phyloP scores from a whole-genome alignment of 2,113 vertebrate genomes.

The Catharus bicknelli region DNA sequence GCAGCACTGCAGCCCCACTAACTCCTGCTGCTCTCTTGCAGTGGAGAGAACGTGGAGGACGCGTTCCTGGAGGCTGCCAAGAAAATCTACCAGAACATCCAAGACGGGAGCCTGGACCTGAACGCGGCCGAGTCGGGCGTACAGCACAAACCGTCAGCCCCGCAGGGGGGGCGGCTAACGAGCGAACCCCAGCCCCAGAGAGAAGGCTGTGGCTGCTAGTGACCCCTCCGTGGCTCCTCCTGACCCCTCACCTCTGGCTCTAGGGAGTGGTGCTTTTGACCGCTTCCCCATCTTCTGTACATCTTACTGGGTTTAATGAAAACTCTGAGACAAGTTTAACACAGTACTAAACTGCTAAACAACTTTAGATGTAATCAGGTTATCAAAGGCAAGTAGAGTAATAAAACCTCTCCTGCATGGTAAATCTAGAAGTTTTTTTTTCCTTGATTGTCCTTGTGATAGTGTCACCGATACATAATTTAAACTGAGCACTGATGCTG shows the following conservation, averaged over 20 bases:
- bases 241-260: conserved; percentile 80
- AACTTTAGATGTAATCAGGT: conserved; percentile 86
- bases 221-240: conserved; percentile 74
- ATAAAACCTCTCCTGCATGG: conserved; percentile 86
- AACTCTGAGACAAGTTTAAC: conserved; percentile 84
- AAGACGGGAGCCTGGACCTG: conserved; percentile 96
- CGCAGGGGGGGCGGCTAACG: conserved; percentile 90
- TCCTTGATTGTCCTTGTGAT: conserved; percentile 78
- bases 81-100: conserved; percentile 99
- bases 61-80: conserved; percentile 97
- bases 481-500: conserved; percentile 78
- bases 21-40: conserved; percentile 56
- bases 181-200: conserved; percentile 91
- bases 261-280: conserved; percentile 73
- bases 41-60: conserved; percentile 96
- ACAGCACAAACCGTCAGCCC: conserved; percentile 95
- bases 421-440: conserved; percentile 79
- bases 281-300: conserved; percentile 78
- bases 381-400: conserved; percentile 87
- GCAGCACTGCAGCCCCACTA: not conserved
- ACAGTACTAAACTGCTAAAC: conserved; percentile 86
- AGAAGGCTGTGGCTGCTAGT: conserved; percentile 98
- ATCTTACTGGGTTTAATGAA: conserved; percentile 84
- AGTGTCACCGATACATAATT: conserved; percentile 77
- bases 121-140: conserved; percentile 96